phyloP scores from a whole-genome alignment of 2,797 vertebrate species.

The Spatula versicolor region DNA sequence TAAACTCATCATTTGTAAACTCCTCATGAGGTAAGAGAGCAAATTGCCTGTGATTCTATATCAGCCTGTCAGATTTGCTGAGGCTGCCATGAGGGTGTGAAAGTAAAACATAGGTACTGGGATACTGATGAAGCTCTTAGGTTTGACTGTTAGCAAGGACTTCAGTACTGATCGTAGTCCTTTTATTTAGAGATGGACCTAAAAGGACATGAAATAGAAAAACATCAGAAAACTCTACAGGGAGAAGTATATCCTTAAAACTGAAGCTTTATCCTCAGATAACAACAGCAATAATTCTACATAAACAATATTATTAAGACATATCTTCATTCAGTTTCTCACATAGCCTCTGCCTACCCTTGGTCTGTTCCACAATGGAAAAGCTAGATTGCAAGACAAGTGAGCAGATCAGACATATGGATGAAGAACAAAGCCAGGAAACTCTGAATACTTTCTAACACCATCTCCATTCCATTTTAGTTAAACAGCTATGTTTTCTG shows the following conservation, averaged over 20 bases:
- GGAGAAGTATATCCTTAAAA: not conserved
- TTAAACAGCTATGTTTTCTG: not conserved
- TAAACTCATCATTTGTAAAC: not conserved
- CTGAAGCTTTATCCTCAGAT: not conserved
- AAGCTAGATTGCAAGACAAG: accelerated
- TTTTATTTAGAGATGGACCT: not conserved
- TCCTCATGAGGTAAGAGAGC: not conserved
- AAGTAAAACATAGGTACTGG: not conserved
- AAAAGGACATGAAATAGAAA: not conserved
- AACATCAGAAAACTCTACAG: not conserved
- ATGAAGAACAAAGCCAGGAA: not conserved
- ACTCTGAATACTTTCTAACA: not conserved
- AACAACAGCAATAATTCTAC: not conserved
- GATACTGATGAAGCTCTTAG: not conserved
- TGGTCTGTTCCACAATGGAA: not conserved
- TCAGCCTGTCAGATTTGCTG: not conserved
- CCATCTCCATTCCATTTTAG: not conserved
- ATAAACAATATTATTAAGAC: not conserved
- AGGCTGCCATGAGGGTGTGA: not conserved
- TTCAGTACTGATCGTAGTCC: not conserved
- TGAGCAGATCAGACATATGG: not conserved
- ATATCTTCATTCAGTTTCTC: not conserved
- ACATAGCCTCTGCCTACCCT: not conserved
- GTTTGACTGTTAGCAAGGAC: not conserved
- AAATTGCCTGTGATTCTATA: not conserved